Base-by-base conservation (phyloP, 2,797 vertebrate species). In the Pogonophryne albipinna region DNA sequence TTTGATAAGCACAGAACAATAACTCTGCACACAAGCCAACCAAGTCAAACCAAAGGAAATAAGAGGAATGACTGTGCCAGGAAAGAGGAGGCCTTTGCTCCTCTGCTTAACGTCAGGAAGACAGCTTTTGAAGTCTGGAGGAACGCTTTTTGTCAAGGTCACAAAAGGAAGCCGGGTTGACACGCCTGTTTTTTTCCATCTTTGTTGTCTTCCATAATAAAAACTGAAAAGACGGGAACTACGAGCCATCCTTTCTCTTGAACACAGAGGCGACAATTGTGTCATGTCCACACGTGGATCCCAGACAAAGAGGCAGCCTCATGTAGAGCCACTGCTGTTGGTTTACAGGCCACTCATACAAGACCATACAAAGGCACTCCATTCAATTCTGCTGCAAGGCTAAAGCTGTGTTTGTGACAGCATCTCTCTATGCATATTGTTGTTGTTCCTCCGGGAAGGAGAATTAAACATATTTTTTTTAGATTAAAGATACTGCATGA, bases 191-290 rank as follows among this genome's bases (percentile, higher is more conserved):
- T 84, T 93, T 93, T 94, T 88, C 80, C 85, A 88, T 82, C 81
- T 72, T 85, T 89, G 86, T 89, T 87, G 83, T 85, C 80, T 84
- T 72, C 19, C 20, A 77, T 86, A 85, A 86, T 87, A 51, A 68
- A 78, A 75, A 78, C 58, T 84, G 85, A 86, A 87, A 86, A 84
- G 86, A 91, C 72, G 51, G 79, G 76, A 88, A 88, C 85, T 80
- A 61, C 20, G 23, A 84, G 84, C 81, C 80, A 74, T 92, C 86
- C 80, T 93, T 91, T 92, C 76, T 90, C 78, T 83, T 65, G 76
- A 84, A 84, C 90, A 93, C 91, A 91, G 85, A 91, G 85, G 78
- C 79, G 2, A 65, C 89, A 69, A 91, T 94, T 93, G 92, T 92
- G 78, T 89, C 82, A 81, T 76, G 79, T 90, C 65, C 84, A 90